Evolutionary conservation across 2,113 vertebrate genomes (phyloP).

Genomic region (Paraplagusia blochii): DNA sequence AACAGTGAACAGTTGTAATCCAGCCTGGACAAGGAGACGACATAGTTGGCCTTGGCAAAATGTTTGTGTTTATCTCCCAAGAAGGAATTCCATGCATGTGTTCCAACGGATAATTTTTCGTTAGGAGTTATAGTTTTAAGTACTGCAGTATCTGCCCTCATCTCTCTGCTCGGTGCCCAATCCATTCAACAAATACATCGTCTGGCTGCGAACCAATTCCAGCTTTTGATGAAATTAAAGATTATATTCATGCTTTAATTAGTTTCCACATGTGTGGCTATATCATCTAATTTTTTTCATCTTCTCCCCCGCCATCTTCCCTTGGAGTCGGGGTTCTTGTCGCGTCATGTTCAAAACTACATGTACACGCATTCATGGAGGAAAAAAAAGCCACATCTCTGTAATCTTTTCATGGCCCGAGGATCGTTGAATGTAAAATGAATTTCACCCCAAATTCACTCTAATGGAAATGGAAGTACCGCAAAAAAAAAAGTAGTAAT

Average conservation of each 20-base stretch:
- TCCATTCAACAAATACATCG: constrained; percentile 23
- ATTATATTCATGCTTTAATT: constrained; percentile 48
- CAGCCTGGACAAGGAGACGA: no score
- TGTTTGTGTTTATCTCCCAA: no score
- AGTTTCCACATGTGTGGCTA: constrained; percentile 24
- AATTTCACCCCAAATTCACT: constrained; percentile 45
- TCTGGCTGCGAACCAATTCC: constrained; percentile 26
- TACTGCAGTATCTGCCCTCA: constrained; percentile 12
- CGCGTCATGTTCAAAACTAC: constrained; percentile 22
- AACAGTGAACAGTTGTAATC: no score
- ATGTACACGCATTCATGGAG: constrained; percentile 23
- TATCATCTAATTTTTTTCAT: constrained; percentile 9
- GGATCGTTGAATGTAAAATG: constrained; percentile 45
- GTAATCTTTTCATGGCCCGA: constrained; percentile 34
- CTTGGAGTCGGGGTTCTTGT: constrained; percentile 2
- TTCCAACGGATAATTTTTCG: neutral
- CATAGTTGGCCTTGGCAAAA: no score
- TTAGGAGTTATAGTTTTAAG: constrained; percentile 17
- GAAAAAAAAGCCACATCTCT: constrained; percentile 16
- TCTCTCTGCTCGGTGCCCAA: constrained; percentile 19
- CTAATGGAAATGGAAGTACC: constrained; percentile 61
- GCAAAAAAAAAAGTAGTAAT: constrained; percentile 43
- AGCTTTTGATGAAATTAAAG: constrained; percentile 32
- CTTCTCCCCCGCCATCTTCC: constrained; percentile 2
- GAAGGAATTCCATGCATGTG: no score